Conservation (phyloP, 2,113 vertebrate species). For the Hippocampus mohnikei region DNA sequence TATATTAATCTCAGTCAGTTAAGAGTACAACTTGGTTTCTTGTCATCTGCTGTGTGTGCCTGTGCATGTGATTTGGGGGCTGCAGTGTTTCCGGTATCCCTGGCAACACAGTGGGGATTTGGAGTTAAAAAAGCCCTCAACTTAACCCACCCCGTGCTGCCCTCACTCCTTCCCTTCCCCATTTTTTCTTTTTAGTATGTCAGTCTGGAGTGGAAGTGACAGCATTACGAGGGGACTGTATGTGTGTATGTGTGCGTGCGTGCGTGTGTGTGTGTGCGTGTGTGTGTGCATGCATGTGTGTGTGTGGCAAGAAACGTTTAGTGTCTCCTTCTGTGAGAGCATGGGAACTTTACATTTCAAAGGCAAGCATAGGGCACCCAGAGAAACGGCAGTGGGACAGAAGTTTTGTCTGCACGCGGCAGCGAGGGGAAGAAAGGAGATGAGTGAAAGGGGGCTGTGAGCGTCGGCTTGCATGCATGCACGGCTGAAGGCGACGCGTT, state of each 20-base stretch:
- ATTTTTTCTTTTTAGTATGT: constrained; percentile 65
- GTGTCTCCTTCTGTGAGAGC: constrained; percentile 55
- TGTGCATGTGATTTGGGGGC: constrained; percentile 31
- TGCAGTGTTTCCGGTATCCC: constrained; percentile 75
- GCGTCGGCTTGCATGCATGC: constrained; percentile 27
- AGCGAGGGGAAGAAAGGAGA: constrained; percentile 14
- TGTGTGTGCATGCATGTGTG: constrained; percentile 18
- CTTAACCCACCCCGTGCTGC: constrained; percentile 49
- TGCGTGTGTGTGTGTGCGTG: constrained; percentile 20
- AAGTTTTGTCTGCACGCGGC: constrained; percentile 28
- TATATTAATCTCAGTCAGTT: constrained; percentile 69
- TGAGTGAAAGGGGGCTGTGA: constrained; percentile 19
- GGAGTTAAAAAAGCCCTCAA: constrained; percentile 66
- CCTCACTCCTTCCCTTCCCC: constrained; percentile 40
- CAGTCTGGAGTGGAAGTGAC: constrained; percentile 72
- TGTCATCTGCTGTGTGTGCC: constrained; percentile 47
- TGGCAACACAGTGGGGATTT: constrained; percentile 70
- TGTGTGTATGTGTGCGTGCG: constrained; percentile 32
- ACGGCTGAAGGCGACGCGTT: constrained; percentile 61
- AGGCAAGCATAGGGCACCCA: constrained; percentile 47
- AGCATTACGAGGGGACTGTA: constrained; percentile 34
- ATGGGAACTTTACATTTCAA: constrained; percentile 73
- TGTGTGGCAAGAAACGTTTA: constrained; percentile 43
- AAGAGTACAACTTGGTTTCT: constrained; percentile 64
- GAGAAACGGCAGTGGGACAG: constrained; percentile 36